A percentile compares a stretch with the other conserved stretches of the same genome.
These are phyloP conservation scores for Coelogynopora nodosa DNA, from an alignment of 2,888 invertebrate species.

Conservation along the genomic window DNA sequence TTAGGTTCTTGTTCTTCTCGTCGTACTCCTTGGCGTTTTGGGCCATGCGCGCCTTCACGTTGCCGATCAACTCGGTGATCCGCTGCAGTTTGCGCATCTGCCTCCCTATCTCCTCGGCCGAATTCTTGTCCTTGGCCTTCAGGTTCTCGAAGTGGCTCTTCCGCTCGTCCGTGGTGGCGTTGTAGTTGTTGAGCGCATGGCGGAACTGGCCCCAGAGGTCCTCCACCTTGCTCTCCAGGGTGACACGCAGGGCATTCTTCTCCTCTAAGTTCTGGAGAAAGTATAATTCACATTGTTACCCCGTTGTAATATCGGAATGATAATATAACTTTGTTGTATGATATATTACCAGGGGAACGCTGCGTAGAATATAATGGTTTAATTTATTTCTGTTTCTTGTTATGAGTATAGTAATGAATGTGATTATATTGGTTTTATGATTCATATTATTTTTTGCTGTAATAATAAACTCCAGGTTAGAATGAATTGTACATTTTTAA, in stretches of 20 bases:
- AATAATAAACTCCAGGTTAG: too few relatives aligned
- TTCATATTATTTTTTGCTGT: too few relatives aligned
- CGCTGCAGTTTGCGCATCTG: constrained; percentile 61
- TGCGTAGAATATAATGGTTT: too few relatives aligned
- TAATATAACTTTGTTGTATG: too few relatives aligned
- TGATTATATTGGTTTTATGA: too few relatives aligned
- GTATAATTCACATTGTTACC: too few relatives aligned
- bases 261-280: constrained; percentile 62
- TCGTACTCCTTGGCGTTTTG: constrained; percentile 59
- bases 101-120: constrained; percentile 60
- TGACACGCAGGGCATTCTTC: constrained; percentile 59
- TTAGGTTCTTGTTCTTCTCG: constrained; percentile 58
- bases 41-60: constrained; percentile 58
- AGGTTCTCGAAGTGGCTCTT: constrained; percentile 59
- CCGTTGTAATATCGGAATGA: too few relatives aligned
- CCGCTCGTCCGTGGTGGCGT: constrained; percentile 60
- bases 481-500: too few relatives aligned
- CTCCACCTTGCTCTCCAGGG: constrained; percentile 59
- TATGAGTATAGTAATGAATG: too few relatives aligned
- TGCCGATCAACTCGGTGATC: constrained; percentile 59
- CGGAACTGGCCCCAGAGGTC: constrained; percentile 58
- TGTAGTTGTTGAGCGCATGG: constrained; percentile 58
- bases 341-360: too few relatives aligned
- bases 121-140: constrained; percentile 60
- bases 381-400: too few relatives aligned